Base-by-base conservation (phyloP, 2,797 vertebrate genomes). In the Myiotriccus ornatus region DNA sequence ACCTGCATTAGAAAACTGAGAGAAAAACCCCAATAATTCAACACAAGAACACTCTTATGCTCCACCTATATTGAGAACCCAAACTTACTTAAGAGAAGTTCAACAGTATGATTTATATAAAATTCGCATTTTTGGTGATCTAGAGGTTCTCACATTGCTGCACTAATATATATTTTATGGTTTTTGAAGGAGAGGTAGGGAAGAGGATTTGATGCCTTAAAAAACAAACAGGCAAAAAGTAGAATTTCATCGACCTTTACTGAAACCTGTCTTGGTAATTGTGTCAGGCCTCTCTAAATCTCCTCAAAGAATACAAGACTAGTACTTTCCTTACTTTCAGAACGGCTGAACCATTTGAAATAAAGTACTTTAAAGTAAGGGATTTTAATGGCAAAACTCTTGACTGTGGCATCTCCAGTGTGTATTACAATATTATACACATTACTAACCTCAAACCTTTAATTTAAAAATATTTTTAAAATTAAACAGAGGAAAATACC, bases 401-500 rank as follows among this genome's bases (percentile, higher is more conserved):
- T 24, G 32, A 65, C 39, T 59, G 4, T 14, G 71, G 55, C 71
- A 87, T 74, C 80, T 90, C 41, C 41, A 80, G 57, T 4, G 49
- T 49, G 27, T 39, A 21, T 50, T 80, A 78, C 46, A 65, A 4
- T 41, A 64, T 67, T 59, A 63, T 53, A 76, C 7, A 65, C 7
- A 65, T 59, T 65, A 44, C 16, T 52, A 37, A 83, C 9, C 19
- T 81, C 70, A 91, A 96, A 15, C 53, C 37, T 69, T 52, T 91
- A 55, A 95, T 90, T 97, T 83, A 37, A 70, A 87, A 95, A 69
- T 53, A 83, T 55, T 92, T 94, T 77, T 3, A 0, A 88, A 79
- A 71, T 87, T 63, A 65, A 93, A 28, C 53, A 93, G 78, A 94
- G 79, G 76, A 95, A 94, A 93, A 89, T 68, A 43, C 34, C 83